phyloP scores from a whole-genome alignment of 2,113 vertebrate species.

The Phodopus roborovskii region DNA sequence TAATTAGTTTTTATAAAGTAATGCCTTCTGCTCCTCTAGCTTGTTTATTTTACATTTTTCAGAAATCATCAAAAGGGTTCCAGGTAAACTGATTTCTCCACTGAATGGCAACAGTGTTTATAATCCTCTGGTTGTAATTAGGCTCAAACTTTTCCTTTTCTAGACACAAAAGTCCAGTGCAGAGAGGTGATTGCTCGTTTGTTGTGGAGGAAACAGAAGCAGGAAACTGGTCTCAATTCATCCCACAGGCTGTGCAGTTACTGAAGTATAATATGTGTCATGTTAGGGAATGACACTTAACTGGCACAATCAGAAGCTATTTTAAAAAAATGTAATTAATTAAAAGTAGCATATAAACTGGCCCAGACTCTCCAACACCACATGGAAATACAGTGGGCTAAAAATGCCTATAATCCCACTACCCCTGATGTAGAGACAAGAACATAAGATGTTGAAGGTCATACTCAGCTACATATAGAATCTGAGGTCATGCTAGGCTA shows the following conservation, averaged over 20 bases:
- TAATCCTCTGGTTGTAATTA: neutral
- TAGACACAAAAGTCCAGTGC: neutral
- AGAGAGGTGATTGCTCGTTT: neutral
- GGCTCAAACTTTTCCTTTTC: neutral
- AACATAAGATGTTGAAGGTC: neutral
- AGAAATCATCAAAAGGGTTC: neutral
- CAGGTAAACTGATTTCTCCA: neutral
- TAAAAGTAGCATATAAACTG: neutral
- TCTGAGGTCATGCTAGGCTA: neutral
- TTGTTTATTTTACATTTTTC: neutral
- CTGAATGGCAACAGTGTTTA: neutral
- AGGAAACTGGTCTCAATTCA: neutral
- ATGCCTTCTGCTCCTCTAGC: neutral
- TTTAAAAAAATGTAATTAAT: constrained; percentile 8
- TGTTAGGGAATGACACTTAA: constrained; percentile 11
- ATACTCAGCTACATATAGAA: neutral
- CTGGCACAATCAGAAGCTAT: neutral
- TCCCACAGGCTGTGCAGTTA: neutral
- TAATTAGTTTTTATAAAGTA: neutral
- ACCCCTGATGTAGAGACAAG: neutral
- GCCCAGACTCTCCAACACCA: neutral
- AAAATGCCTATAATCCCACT: neutral
- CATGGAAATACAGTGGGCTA: neutral
- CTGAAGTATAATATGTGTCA: neutral
- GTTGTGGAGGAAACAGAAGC: neutral